A percentile compares a stretch with the other conserved stretches of the same genome.
phyloP scores from a whole-genome alignment of 2,797 vertebrate genomes.

The Girardinus metallicus region DNA sequence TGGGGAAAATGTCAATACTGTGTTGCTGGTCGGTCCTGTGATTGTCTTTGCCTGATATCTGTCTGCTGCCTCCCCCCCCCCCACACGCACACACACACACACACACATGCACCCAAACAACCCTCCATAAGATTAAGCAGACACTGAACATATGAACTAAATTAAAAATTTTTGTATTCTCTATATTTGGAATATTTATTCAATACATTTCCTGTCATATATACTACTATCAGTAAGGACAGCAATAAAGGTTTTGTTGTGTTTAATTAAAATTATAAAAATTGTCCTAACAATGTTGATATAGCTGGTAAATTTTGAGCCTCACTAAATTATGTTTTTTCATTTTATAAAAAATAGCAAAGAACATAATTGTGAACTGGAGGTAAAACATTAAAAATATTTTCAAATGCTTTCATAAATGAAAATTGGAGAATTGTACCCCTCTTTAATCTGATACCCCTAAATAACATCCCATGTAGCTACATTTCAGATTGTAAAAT shows the following conservation, averaged over 20 bases:
- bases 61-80: constrained; percentile 6
- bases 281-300: not conserved
- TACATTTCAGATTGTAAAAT: not conserved
- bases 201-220: not conserved
- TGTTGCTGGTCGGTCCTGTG: not conserved
- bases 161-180: not conserved
- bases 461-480: not conserved
- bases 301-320: not conserved
- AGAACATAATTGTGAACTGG: not conserved
- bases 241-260: not conserved
- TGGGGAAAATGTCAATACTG: constrained; percentile 47
- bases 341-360: not conserved
- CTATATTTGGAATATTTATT: not conserved
- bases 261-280: not conserved
- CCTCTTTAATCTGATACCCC: not conserved
- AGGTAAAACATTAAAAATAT: too few species aligned
- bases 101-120: not conserved
- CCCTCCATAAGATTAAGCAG: not conserved
- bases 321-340: not conserved
- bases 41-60: constrained; percentile 28
- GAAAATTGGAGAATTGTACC: not conserved
- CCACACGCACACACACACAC: too few species aligned
- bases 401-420: not conserved
- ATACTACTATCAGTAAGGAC: not conserved
- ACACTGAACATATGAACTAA: not conserved